Evolutionary conservation across 2,888 invertebrate species (phyloP), one percentile per base, ranked within the genome.

Genomic region (Xanthorhoe spadicearia): DNA sequence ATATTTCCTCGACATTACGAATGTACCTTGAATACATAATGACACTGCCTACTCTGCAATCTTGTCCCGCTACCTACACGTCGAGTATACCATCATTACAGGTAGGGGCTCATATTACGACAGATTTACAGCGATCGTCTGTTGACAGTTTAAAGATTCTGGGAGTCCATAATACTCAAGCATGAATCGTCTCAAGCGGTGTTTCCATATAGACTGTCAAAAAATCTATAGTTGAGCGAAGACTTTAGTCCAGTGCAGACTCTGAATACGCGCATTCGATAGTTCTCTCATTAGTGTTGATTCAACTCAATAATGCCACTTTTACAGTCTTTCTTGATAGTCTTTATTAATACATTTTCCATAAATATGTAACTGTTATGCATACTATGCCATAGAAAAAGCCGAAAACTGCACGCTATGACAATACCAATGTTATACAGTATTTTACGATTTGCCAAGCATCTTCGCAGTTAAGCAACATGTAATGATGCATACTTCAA

Each of bases 391-490:
- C 54, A 54, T 7, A 54, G 32, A 7, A 48, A 5, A 6, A 15
- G 53, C 32, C 32, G 32, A 7, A 32, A 48, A 49, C 48, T 46
- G 8, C n/a, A 28, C 15, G 46, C 23, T 28, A 15, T 13, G n/a
- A 48, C 8, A 54, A 54, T 18, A 17, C 13, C 46, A 58, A 76
- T 72, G 23, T 23, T 23, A 73, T 68, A 68, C 72, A 67, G 67
- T 69, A 71, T 68, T 78, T 77, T 76, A 61, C 70, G 73, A 78
- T 78, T 81, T 77, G 75, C 57, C 64, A 77, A 73, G 75, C 76
- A 65, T 79, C 73, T 71, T 73, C 68, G 7, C 32, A 53, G 9
- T 53, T 48, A 15, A 17, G 17, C 13, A 48, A 43, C 13, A 43
- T 32, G n/a, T 43, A 48, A 46, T 48, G 15, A 13, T 17, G 48